phyloP scores from a whole-genome alignment of 2,888 invertebrate species.

The Biston stratarius region DNA sequence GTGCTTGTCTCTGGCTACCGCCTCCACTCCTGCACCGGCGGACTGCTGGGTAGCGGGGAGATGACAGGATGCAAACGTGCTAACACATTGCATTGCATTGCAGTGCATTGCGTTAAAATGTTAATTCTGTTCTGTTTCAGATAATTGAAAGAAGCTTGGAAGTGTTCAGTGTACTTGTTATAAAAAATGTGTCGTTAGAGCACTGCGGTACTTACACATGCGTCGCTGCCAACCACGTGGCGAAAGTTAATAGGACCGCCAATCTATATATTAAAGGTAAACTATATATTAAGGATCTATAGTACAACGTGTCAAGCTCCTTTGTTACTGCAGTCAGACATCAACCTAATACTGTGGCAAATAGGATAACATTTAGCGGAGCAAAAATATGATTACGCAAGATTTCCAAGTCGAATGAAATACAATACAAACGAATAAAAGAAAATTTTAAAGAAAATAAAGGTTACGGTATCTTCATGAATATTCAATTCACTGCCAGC shows the following conservation, averaged over 20 bases:
- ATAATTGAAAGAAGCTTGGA: slow-evolving; percentile 89
- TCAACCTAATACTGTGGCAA: too few species aligned
- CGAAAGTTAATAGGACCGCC: slow-evolving; percentile 89
- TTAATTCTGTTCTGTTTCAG: slow-evolving; percentile 58
- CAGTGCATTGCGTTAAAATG: too few species aligned
- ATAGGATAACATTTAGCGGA: too few species aligned
- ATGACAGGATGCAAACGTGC: too few species aligned
- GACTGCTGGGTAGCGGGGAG: too few species aligned
- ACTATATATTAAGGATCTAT: not conserved
- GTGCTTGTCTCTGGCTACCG: too few species aligned
- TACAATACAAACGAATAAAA: not conserved
- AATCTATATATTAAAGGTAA: slow-evolving; percentile 91
- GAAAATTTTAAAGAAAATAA: not conserved
- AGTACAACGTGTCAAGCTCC: not conserved
- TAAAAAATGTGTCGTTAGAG: slow-evolving; percentile 90
- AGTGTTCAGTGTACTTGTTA: slow-evolving; percentile 90
- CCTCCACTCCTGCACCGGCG: too few species aligned
- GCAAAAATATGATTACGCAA: too few species aligned
- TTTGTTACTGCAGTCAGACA: too few species aligned
- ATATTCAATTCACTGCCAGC: slow-evolving; percentile 1
- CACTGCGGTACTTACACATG: slow-evolving; percentile 92
- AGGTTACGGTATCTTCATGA: slow-evolving; percentile 7
- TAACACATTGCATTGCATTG: too few species aligned
- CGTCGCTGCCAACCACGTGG: slow-evolving; percentile 90
- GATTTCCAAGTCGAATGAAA: not conserved